phyloP scores from a whole-genome alignment of 2,888 invertebrate species.

The Habrosyne pyritoides region DNA sequence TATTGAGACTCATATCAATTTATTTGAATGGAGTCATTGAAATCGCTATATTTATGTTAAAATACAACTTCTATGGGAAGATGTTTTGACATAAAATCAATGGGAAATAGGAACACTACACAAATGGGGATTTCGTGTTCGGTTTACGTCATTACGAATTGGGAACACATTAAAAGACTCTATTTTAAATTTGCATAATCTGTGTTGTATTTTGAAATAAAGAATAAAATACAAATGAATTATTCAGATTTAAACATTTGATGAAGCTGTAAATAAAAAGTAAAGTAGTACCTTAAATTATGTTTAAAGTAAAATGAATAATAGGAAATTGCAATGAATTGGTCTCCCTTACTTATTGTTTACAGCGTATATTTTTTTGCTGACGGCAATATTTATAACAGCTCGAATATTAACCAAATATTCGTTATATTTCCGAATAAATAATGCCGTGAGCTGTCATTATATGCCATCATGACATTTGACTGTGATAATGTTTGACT shows the following conservation, averaged over 20 bases:
- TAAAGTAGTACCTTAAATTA: no score
- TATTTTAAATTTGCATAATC: not conserved
- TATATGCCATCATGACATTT: constrained; percentile 47
- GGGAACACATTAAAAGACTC: not conserved
- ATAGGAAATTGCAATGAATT: not conserved
- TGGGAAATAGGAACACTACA: constrained; percentile 16
- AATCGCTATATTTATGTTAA: constrained; percentile 1
- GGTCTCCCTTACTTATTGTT: not conserved
- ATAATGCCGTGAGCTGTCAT: constrained; percentile 27
- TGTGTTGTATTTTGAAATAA: not conserved
- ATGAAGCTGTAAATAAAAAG: not conserved
- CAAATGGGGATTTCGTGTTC: constrained; percentile 6
- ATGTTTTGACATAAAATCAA: constrained; percentile 28
- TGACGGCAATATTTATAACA: not conserved
- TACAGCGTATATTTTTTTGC: not conserved
- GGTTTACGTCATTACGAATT: not conserved
- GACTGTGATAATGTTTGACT: constrained; percentile 38
- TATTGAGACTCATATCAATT: not conserved
- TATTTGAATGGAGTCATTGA: not conserved
- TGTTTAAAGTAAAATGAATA: no score
- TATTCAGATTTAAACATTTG: not conserved
- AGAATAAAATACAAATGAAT: not conserved
- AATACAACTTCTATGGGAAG: not conserved
- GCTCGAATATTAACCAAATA: not conserved
- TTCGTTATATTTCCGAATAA: constrained; percentile 8